A percentile compares a stretch with the other conserved stretches of the same genome.
Conservation (phyloP, 2,888 invertebrate species). For the Poecilobothrus nobilitatus region DNA sequence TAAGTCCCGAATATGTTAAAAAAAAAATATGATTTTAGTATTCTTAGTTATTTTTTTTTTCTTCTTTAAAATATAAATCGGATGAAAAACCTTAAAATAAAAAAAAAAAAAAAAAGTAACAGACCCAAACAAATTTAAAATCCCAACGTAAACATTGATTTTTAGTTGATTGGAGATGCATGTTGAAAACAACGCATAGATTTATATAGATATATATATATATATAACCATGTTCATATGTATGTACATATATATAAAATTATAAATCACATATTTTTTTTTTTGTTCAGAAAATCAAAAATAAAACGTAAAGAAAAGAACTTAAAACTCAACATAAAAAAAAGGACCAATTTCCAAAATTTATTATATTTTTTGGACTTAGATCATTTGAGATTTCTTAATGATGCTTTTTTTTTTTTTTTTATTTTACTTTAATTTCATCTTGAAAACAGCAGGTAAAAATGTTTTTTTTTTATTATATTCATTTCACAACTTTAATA, state of each 20-base stretch:
- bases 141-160: background rate
- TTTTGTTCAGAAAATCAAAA: too few species aligned
- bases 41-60: too few species aligned
- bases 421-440: background rate
- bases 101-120: background rate
- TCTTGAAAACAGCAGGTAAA: background rate
- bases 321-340: background rate
- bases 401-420: background rate
- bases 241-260: too few species aligned
- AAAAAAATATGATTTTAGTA: too few species aligned
- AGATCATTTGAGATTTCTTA: background rate
- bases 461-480: background rate
- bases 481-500: background rate
- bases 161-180: background rate
- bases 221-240: too few species aligned
- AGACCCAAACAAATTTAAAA: background rate
- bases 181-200: too few species aligned
- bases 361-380: background rate
- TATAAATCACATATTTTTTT: too few species aligned
- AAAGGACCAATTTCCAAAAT: background rate
- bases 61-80: too few species aligned
- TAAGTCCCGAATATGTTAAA: too few species aligned
- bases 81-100: background rate
- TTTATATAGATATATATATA: too few species aligned
- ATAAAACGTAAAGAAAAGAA: too few species aligned